A percentile compares a stretch with the other conserved stretches of the same genome.
Evolutionary conservation across 2,113 vertebrate genomes (phyloP).

Genomic region (Taxidea taxus): DNA sequence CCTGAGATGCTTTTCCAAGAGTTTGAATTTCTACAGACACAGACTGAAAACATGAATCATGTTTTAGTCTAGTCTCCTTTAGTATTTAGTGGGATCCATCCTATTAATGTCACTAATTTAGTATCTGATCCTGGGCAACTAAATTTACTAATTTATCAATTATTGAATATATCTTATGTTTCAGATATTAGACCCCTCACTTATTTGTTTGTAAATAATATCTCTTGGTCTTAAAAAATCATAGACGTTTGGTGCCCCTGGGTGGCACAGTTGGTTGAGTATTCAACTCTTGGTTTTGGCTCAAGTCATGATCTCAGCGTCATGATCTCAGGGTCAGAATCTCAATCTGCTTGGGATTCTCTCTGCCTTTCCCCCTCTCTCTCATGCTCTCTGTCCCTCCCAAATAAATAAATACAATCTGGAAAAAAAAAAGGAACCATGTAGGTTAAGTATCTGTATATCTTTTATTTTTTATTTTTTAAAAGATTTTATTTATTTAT

Average conservation of each 20-base stretch:
- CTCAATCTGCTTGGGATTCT: too few species aligned
- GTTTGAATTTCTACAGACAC: neutral
- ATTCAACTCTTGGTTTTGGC: too few species aligned
- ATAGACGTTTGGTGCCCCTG: too few species aligned
- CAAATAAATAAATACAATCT: neutral
- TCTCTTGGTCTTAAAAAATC: neutral
- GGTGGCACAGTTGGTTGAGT: too few species aligned
- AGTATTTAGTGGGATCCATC: neutral
- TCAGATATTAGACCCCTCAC: neutral
- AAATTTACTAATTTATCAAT: neutral
- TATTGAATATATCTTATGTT: neutral
- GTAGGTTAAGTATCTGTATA: too few species aligned
- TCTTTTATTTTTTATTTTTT: neutral
- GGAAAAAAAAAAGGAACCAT: neutral
- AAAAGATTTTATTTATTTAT: too few species aligned
- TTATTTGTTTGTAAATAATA: neutral
- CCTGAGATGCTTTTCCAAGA: neutral
- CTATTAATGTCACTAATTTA: neutral
- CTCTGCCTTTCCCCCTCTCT: too few species aligned
- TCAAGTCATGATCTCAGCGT: neutral
- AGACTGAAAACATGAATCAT: neutral
- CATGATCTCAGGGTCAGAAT: too few species aligned
- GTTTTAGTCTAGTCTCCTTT: too few species aligned
- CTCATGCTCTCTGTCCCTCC: too few species aligned
- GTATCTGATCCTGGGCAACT: neutral